Percentiles rank a stretch among this genome's conserved stretches.
Evolutionary conservation across 2,113 vertebrate genomes (phyloP).

Genomic region (Pleuronectes platessa): DNA sequence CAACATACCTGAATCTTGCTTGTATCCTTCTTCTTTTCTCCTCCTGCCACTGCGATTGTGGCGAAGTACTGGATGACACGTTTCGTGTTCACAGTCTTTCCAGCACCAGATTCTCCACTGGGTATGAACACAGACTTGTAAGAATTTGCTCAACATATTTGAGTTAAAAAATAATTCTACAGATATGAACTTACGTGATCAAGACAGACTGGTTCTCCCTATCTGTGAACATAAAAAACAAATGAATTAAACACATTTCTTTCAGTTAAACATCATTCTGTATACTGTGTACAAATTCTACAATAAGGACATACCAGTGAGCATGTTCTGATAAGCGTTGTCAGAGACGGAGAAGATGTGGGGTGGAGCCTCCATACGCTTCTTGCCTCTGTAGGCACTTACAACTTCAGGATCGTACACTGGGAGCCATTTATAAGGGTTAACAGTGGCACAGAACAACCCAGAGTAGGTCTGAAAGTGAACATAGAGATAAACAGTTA

Average conservation of each 20-base stretch:
- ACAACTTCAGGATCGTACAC: slow-evolving; percentile 71
- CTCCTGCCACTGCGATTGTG: slow-evolving; percentile 67
- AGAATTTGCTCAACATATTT: not conserved
- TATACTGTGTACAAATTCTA: not conserved
- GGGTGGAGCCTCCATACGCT: slow-evolving; percentile 77
- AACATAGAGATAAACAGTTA: not conserved
- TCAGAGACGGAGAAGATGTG: slow-evolving; percentile 78
- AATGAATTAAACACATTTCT: not conserved
- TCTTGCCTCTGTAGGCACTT: slow-evolving; percentile 73
- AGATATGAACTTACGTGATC: slow-evolving; percentile 67
- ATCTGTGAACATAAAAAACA: slow-evolving; percentile 43
- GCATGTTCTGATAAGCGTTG: slow-evolving; percentile 74
- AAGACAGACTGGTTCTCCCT: slow-evolving; percentile 75
- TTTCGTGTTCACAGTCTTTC: slow-evolving; percentile 78
- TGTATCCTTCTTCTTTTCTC: not conserved
- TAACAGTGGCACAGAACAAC: slow-evolving; percentile 73
- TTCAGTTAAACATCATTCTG: not conserved
- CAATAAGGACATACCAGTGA: slow-evolving; percentile 43
- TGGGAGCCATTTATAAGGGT: slow-evolving; percentile 76
- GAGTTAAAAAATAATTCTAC: not conserved
- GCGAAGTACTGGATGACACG: slow-evolving; percentile 79
- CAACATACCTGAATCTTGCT: slow-evolving; percentile 22
- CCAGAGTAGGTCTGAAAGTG: slow-evolving; percentile 73
- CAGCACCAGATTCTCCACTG: slow-evolving; percentile 76
- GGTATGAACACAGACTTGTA: slow-evolving; percentile 35